phyloP scores from a whole-genome alignment of 2,113 vertebrate genomes.

The Eublepharis macularius region DNA sequence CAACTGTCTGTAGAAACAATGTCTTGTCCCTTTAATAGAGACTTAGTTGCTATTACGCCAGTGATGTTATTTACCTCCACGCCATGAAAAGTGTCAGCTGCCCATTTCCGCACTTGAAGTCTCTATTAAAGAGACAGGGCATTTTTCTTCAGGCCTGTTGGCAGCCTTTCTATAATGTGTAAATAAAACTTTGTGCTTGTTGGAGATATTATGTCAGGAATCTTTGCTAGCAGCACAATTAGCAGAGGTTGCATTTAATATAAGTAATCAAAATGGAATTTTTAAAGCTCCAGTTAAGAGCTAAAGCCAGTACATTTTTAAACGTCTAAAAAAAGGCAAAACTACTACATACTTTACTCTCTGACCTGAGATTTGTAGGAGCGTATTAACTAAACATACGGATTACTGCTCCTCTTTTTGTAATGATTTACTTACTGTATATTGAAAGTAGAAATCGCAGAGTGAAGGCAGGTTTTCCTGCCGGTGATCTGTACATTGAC shows the following conservation, averaged over 20 bases:
- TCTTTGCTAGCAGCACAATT: neutral
- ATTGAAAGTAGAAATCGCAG: neutral
- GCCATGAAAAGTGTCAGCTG: no score
- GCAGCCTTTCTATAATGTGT: no score
- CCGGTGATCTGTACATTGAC: no score
- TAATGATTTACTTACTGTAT: neutral
- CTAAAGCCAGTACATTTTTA: neutral
- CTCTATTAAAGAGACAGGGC: no score
- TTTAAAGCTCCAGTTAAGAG: neutral
- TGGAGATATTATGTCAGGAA: neutral
- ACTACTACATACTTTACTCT: neutral
- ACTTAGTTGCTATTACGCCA: no score
- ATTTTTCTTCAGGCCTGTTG: no score
- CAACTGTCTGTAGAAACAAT: no score
- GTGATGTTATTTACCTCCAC: no score
- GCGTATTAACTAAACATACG: neutral
- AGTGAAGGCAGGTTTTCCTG: neutral
- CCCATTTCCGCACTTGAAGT: no score
- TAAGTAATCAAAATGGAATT: neutral
- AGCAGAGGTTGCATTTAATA: neutral
- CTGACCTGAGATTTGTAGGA: neutral
- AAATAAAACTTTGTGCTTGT: neutral
- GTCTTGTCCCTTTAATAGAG: no score
- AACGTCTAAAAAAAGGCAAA: neutral
- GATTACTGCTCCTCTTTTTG: neutral